phyloP scores from a whole-genome alignment of 2,113 vertebrate species.

The Lipophrys pholis region DNA sequence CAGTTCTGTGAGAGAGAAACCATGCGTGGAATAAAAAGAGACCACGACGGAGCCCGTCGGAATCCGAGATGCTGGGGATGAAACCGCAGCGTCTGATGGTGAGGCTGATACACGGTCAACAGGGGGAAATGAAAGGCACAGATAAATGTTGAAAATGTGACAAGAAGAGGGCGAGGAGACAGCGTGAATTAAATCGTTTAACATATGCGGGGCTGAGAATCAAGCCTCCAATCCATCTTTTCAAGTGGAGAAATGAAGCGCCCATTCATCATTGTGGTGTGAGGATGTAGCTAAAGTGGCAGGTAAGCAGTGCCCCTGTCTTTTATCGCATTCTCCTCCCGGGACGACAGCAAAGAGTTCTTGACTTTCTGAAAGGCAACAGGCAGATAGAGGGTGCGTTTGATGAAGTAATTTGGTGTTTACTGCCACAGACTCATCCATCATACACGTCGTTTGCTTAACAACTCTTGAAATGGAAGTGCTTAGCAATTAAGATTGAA shows the following conservation, averaged over 20 bases:
- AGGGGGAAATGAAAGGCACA: constrained; percentile 26
- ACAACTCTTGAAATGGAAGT: constrained; percentile 74
- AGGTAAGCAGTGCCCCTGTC: constrained; percentile 43
- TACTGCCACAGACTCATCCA: constrained; percentile 62
- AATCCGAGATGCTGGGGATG: no score
- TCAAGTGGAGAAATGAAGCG: constrained; percentile 77
- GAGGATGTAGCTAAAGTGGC: constrained; percentile 47
- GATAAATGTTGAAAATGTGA: constrained; percentile 35
- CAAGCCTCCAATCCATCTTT: constrained; percentile 80
- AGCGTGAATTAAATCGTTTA: constrained; percentile 39
- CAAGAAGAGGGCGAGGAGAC: constrained; percentile 27
- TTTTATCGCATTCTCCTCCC: constrained; percentile 36
- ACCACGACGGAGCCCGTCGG: background rate
- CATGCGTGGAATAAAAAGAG: constrained; percentile 21
- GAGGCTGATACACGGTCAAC: constrained; percentile 9
- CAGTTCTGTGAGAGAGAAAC: constrained; percentile 39
- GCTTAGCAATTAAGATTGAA: constrained; percentile 70
- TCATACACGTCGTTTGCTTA: constrained; percentile 61
- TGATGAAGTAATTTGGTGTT: constrained; percentile 67
- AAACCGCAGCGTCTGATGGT: constrained; percentile 1
- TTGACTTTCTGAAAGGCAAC: constrained; percentile 44
- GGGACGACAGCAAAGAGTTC: constrained; percentile 41
- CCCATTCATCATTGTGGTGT: constrained; percentile 71
- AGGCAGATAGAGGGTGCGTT: constrained; percentile 18
- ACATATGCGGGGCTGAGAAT: constrained; percentile 45